Percentiles rank a stretch among this genome's conserved stretches.
Evolutionary conservation across 2,888 invertebrate species (phyloP).

Genomic region (Protophormia terraenovae): DNA sequence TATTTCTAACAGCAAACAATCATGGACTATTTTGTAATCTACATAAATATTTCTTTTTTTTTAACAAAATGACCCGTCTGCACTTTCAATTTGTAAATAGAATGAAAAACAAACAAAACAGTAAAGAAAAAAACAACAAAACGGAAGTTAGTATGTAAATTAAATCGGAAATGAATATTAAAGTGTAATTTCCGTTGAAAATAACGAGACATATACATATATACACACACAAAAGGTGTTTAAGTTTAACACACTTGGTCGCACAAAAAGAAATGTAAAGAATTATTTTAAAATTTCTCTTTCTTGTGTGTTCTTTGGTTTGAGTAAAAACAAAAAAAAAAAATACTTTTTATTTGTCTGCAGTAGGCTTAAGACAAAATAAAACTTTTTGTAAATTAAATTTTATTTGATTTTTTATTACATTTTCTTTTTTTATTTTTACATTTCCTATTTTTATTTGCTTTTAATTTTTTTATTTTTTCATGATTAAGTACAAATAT

Average conservation of each 20-base stretch:
- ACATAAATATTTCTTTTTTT: background rate
- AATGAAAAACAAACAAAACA: background rate
- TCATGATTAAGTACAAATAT: background rate
- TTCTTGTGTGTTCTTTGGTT: background rate
- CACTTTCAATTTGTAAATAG: constrained; percentile 1
- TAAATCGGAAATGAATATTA: constrained; percentile 66
- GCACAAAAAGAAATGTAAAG: background rate
- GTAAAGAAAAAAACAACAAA: constrained; percentile 6
- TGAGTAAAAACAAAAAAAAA: too few relatives aligned
- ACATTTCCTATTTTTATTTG: too few relatives aligned
- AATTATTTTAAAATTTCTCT: background rate
- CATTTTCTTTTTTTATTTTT: background rate
- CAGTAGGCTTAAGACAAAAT: background rate
- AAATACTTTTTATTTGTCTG: background rate
- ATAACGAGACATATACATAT: constrained; percentile 33
- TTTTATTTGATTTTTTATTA: constrained; percentile 25
- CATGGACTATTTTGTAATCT: background rate
- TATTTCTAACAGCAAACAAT: background rate
- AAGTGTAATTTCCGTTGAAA: constrained; percentile 65
- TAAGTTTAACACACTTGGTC: constrained; percentile 20
- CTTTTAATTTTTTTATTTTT: background rate
- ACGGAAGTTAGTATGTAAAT: constrained; percentile 61
- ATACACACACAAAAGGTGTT: constrained; percentile 6
- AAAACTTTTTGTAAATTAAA: background rate
- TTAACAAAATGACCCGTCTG: constrained; percentile 25